Conservation (phyloP, 2,888 invertebrate genomes). For the Xestia sexstrigata region DNA sequence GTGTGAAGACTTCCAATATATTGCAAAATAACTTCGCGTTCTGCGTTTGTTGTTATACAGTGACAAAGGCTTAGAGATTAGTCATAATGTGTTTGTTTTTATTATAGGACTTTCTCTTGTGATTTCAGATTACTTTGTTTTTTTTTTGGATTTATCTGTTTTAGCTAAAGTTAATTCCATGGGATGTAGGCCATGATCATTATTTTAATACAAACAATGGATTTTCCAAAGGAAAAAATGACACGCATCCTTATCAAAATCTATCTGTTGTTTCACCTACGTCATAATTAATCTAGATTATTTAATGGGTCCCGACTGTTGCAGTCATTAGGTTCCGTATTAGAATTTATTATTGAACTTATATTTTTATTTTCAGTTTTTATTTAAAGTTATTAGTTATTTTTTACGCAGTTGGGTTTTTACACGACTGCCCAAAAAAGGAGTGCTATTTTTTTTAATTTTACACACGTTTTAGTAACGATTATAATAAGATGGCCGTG, state of each 20-base stretch:
- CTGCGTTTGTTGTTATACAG: neutral
- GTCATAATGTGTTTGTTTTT: neutral
- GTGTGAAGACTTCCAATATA: neutral
- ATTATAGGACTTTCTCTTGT: neutral
- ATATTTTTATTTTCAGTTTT: too few species aligned
- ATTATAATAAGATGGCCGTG: too few species aligned
- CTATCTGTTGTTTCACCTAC: too few species aligned
- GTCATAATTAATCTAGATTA: too few species aligned
- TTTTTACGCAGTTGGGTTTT: too few species aligned
- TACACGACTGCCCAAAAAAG: too few species aligned
- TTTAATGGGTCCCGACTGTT: too few species aligned
- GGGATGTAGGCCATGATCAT: neutral
- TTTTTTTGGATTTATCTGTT: neutral
- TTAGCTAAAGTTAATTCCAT: neutral
- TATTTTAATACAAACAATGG: neutral
- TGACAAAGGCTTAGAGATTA: neutral
- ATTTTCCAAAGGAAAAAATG: neutral
- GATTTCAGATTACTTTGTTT: neutral
- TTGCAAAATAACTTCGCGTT: slow-evolving; percentile 13
- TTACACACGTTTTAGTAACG: too few species aligned
- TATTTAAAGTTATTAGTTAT: too few species aligned
- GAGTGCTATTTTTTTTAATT: too few species aligned
- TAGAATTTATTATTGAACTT: too few species aligned
- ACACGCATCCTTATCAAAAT: neutral
- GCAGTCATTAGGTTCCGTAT: too few species aligned